Evolutionary conservation across 2,888 invertebrate genomes (phyloP), one percentile per base, ranked within the genome.

Genomic region (Ophion costatus): DNA sequence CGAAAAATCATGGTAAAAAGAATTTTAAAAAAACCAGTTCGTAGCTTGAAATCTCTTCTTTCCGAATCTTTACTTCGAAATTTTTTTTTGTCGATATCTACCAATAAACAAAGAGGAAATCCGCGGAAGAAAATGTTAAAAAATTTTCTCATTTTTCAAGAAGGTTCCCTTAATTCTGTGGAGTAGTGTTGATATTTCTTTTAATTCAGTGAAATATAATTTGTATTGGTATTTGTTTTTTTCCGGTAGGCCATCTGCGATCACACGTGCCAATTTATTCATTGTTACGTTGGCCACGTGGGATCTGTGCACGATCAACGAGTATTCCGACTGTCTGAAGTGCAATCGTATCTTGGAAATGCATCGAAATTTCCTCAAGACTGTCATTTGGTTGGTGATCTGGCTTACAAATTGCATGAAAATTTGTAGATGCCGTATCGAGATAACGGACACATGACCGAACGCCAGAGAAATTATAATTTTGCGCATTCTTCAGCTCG

Each of bases 221-320:
- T 63, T 63, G 63, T 63, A 63, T 63, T 63, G 63, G 63, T 51
- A 51, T 51, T 51, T 51, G 51, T 51, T 76, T 69, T 83, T 29
- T 83, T 83, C 33, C 57, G 33, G 38, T 33, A 84, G 84, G 74
- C 78, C 71, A 33, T 79, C 1, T 82, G 82, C 45, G 75, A 85
- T 70, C 79, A 82, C 22, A 74, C 5, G 17, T 63, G 75, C n/a
- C 11, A 51, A 82, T 84, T 82, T 67, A 84, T 57, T 6, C 79
- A 86, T 61, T 82, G 82, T 67, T 86, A 80, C 20, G 80, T 45
- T 64, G 86, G 84, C 5, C 78, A 82, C n/a, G 84, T 84, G 6
- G 79, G 80, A 56, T 86, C 84, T 20, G 82, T 86, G 7, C 76
- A 86, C 56, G 82, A 82, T 38, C 78, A 80, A 70, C 42, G 81